Evolutionary conservation across 2,113 vertebrate genomes (phyloP).

Genomic region (Halichoeres trimaculatus): DNA sequence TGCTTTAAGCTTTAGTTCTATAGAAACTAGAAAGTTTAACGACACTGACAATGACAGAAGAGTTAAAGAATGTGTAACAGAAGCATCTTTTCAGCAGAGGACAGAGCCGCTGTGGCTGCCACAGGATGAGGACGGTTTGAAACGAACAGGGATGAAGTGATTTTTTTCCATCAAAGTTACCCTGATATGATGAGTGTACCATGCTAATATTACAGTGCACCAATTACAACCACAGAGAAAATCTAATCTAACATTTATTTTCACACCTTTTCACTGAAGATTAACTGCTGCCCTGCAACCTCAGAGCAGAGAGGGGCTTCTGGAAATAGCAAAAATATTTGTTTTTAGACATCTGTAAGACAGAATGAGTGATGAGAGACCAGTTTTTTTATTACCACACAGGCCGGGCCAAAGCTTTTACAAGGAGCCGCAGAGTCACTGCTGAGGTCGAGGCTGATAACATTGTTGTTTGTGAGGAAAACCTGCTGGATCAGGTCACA

Average conservation of each 20-base stretch:
- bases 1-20: too few relatives aligned
- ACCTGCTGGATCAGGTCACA: conserved; percentile 15
- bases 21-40: too few relatives aligned
- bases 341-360: neutral
- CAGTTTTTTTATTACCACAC: too few relatives aligned
- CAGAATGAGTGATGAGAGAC: neutral
- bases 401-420: neutral
- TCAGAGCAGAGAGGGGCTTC: neutral
- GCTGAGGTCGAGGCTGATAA: conserved; percentile 8
- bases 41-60: neutral
- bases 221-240: neutral
- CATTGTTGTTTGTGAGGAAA: conserved; percentile 1
- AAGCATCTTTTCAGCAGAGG: neutral
- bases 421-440: neutral
- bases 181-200: neutral
- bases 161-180: conserved; percentile 1
- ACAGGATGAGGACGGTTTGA: conserved; percentile 2
- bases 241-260: conserved; percentile 3
- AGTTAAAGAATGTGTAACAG: neutral
- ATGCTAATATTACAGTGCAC: neutral
- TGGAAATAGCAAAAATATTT: neutral
- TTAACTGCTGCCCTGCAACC: neutral
- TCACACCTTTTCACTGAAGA: neutral
- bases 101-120: conserved; percentile 3
- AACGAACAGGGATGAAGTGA: neutral